These are phyloP conservation scores for Papilio protenor DNA, from an alignment of 2,888 invertebrate genomes.

Conservation along the genomic window DNA sequence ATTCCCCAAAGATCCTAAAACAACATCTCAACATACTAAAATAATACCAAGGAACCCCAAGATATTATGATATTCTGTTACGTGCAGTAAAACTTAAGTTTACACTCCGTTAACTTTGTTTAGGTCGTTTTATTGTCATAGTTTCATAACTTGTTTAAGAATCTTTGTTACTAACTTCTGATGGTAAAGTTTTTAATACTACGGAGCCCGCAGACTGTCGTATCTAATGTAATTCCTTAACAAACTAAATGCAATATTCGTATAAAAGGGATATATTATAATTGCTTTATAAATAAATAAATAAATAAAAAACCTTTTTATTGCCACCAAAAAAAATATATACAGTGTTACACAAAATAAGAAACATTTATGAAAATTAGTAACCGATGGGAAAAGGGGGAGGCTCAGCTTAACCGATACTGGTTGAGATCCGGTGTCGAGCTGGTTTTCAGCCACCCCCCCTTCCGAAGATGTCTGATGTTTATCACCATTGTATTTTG, in stretches of 20 bases:
- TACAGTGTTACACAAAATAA: no score
- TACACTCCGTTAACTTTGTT: slow-evolving; percentile 30
- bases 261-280: not conserved
- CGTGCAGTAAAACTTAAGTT: slow-evolving; percentile 13
- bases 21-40: slow-evolving; percentile 23
- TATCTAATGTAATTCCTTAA: not conserved
- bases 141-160: slow-evolving; percentile 16
- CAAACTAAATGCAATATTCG: not conserved
- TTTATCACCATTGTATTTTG: no score
- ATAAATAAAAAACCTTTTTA: no score
- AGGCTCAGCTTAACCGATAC: no score
- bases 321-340: no score
- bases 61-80: slow-evolving; percentile 17
- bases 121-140: slow-evolving; percentile 26
- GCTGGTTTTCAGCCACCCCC: no score
- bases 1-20: not conserved
- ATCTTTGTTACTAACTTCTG: slow-evolving; percentile 8
- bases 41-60: slow-evolving; percentile 17
- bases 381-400: no score
- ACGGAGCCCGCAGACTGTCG: no score
- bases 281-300: no score
- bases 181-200: slow-evolving; percentile 7
- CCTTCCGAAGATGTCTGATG: no score
- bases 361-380: no score
- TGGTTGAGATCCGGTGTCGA: no score